Percentiles rank a stretch among this genome's conserved stretches.
phyloP scores from a whole-genome alignment of 2,113 vertebrate species.

The Archilochus colubris region DNA sequence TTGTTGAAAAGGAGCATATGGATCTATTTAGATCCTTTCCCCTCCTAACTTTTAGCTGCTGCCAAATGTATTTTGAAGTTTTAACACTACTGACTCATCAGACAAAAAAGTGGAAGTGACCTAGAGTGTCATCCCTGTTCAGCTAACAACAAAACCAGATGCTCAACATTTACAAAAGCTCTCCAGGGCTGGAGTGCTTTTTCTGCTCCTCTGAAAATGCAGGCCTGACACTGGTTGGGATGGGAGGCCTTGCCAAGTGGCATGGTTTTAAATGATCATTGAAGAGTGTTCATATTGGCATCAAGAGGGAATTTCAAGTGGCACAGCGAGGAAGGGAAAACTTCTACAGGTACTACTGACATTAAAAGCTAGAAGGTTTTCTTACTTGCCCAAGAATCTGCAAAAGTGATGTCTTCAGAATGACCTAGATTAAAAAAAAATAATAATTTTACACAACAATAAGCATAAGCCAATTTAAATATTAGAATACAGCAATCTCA shows the following conservation, averaged over 20 bases:
- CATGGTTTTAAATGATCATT: not conserved
- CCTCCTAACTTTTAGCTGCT: not conserved
- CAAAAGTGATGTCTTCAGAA: conserved; percentile 85
- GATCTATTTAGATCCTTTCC: not conserved
- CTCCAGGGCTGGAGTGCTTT: not conserved
- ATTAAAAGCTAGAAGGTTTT: not conserved
- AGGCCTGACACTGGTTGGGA: not conserved
- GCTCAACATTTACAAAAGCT: not conserved
- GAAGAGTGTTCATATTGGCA: not conserved
- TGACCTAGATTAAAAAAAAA: conserved; percentile 76
- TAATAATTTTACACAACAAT: not conserved
- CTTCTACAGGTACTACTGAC: not conserved
- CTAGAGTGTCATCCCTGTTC: not conserved
- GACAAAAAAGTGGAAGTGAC: not conserved
- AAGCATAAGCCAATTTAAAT: not conserved
- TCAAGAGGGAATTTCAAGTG: not conserved
- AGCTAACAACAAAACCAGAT: not conserved
- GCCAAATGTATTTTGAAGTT: not conserved
- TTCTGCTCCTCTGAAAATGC: not conserved
- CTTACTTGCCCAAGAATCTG: conserved; percentile 95
- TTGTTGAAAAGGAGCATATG: not conserved
- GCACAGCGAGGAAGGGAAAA: not conserved
- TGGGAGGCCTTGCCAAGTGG: not conserved
- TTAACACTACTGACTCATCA: not conserved
- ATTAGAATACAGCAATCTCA: not conserved